A percentile compares a stretch with the other conserved stretches of the same genome.
These are phyloP conservation scores for Drosophila anceps DNA, from an alignment of 2,888 invertebrate species.

Conservation along the genomic window DNA sequence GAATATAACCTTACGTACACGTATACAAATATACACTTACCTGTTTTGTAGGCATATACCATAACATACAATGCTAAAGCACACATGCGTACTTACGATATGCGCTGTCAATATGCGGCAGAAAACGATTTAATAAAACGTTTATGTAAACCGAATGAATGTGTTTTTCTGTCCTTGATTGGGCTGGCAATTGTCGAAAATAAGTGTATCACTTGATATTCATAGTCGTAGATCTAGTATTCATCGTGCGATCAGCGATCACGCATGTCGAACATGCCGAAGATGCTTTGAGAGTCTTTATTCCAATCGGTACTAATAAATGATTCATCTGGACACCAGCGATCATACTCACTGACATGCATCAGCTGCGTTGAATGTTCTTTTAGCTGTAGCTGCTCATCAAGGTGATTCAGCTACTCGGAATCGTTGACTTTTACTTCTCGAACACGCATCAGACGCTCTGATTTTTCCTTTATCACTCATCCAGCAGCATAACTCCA, in stretches of 20 bases:
- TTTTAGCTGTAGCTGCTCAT: too few relatives aligned
- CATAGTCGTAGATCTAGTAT: too few relatives aligned
- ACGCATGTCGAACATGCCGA: background rate
- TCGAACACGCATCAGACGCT: too few relatives aligned
- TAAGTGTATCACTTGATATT: too few relatives aligned
- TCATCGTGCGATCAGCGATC: background rate
- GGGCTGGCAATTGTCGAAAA: too few relatives aligned
- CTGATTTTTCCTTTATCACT: too few relatives aligned
- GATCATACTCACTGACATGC: too few relatives aligned
- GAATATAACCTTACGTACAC: conserved; percentile 39
- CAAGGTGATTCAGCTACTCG: too few relatives aligned
- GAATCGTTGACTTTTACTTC: too few relatives aligned
- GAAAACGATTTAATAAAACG: conserved; percentile 68
- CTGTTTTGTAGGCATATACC: conserved; percentile 21
- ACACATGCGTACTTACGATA: conserved; percentile 49
- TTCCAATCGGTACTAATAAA: background rate
- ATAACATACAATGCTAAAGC: conserved; percentile 9
- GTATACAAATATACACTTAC: conserved; percentile 20
- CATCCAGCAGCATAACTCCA: too few relatives aligned
- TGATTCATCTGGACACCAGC: too few relatives aligned
- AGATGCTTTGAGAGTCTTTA: background rate
- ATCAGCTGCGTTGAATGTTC: background rate
- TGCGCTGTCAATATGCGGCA: conserved; percentile 56
- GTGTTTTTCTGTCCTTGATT: background rate
- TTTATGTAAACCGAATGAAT: conserved; percentile 24